Evolutionary conservation across 2,888 invertebrate genomes (phyloP).

Genomic region (Pristionchus japonicus): DNA sequence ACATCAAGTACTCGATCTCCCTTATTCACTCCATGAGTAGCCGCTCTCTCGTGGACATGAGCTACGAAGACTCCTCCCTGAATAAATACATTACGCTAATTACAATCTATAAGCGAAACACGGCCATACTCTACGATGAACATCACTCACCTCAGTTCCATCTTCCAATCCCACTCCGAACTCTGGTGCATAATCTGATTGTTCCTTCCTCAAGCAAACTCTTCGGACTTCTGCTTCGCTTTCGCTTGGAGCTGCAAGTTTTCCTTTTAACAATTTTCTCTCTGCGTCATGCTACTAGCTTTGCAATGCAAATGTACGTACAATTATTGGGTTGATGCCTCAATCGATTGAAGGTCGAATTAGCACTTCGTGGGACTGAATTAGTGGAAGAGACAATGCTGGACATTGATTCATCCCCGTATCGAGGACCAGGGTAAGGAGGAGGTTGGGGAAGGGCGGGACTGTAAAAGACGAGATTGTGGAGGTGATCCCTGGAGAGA

Average conservation of each 20-base stretch:
- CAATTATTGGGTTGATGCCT: constrained; percentile 54
- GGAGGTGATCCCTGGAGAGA: too few relatives aligned
- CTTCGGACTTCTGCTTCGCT: constrained; percentile 48
- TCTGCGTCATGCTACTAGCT: not conserved
- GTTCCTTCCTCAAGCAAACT: constrained; percentile 55
- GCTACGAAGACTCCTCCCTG: constrained; percentile 54
- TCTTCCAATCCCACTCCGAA: constrained; percentile 51
- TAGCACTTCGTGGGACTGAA: constrained; percentile 49
- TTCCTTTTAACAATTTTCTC: not conserved
- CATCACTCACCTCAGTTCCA: constrained; percentile 1
- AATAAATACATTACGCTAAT: not conserved
- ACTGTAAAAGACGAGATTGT: too few relatives aligned
- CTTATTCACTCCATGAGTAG: constrained; percentile 49
- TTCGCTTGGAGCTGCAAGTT: constrained; percentile 28
- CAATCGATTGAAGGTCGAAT: constrained; percentile 15
- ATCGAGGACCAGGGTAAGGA: constrained; percentile 56
- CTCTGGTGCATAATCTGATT: constrained; percentile 29
- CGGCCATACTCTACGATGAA: not conserved
- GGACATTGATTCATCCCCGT: constrained; percentile 52
- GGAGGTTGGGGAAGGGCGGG: constrained; percentile 53
- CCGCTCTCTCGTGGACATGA: constrained; percentile 50
- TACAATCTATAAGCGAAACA: not conserved
- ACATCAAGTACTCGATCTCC: constrained; percentile 58
- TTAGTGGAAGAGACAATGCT: constrained; percentile 62
- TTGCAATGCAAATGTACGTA: constrained; percentile 42